These are phyloP conservation scores for Arothron firmamentum DNA, from an alignment of 2,113 vertebrate species.

Conservation along the genomic window DNA sequence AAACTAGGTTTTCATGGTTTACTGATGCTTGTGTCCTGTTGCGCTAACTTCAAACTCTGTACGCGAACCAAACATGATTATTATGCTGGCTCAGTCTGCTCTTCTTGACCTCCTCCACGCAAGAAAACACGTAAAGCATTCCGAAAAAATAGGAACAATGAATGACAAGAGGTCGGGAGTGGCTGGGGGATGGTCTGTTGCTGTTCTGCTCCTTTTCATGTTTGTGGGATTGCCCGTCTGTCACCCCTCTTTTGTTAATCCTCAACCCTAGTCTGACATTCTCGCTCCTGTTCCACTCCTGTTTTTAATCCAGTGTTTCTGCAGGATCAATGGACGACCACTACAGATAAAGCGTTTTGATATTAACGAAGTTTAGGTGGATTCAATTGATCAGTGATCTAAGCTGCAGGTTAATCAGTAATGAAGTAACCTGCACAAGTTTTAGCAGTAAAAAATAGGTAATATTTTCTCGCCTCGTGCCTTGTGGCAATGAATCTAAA, in stretches of 20 bases:
- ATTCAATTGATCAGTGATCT: no score
- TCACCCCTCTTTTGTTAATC: constrained; percentile 61
- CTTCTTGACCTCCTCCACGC: background rate
- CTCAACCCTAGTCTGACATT: constrained; percentile 39
- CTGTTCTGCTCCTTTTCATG: constrained; percentile 24
- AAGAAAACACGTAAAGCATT: background rate
- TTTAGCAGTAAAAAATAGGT: no score
- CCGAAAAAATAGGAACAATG: constrained; percentile 3
- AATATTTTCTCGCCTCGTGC: no score
- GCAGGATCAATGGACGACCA: constrained; percentile 11
- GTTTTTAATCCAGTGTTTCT: constrained; percentile 53
- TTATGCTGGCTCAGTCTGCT: background rate
- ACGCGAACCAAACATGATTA: background rate
- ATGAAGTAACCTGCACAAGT: no score
- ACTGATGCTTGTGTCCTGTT: no score
- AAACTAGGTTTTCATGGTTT: no score
- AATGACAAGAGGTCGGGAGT: constrained; percentile 8
- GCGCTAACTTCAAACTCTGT: no score
- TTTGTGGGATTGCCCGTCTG: constrained; percentile 60
- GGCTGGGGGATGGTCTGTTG: constrained; percentile 19
- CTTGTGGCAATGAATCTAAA: no score
- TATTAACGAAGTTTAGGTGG: no score
- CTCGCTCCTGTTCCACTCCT: constrained; percentile 23
- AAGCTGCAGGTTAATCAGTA: no score
- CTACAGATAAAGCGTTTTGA: no score